Base-by-base conservation (phyloP, 2,888 invertebrate species). In the Drosophila percnosoma region DNA sequence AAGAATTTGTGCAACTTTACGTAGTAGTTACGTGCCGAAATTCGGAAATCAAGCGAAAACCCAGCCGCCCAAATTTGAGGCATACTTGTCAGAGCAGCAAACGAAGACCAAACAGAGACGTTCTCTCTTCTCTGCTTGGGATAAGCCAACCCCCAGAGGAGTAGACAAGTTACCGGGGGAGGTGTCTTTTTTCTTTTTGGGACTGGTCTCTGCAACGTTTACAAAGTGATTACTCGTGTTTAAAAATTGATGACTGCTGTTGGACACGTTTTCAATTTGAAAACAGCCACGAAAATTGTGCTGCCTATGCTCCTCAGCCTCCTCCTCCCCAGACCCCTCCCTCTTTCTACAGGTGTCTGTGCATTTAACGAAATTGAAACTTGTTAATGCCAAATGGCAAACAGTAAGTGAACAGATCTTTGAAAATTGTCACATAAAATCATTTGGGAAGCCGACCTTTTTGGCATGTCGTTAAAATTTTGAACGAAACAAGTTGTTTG, bases 261-360 rank as follows among this genome's bases (percentile, higher is more conserved):
- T 83, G 90, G 91, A 91, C 91, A 91, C 91, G 91, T 91, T 91
- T 91, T 91, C 91, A 91, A 91, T 91, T 91, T 84, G 73, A 83
- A 73, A 76, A 72, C 66, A 68, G 69, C 74, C 60, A 83, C 57
- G 69, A 58, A 81, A 77, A 73, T 51, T 72, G 60, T 63, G 54
- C 55, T 49, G 61, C 71, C 57, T 29, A 45, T 8, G 21, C 45
- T 7, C 3, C 45, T 29, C 29, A 27, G 53, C 24, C 27, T 52
- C 36, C 24, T 45, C 18, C 40, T 49, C 24, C 8, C 10, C 18
- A 0, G 31, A 31, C 38, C 45, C 48, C 21, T 21, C 15, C 45
- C 15, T 15, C 45, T 24, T 2, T 8, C 15, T 53, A 61, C 79
- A 80, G 82, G 82, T 82, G 57, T 45, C 33, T 13, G 70, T 66